Evolutionary conservation across 2,113 vertebrate genomes (phyloP).

Genomic region (Ophiodon elongatus): DNA sequence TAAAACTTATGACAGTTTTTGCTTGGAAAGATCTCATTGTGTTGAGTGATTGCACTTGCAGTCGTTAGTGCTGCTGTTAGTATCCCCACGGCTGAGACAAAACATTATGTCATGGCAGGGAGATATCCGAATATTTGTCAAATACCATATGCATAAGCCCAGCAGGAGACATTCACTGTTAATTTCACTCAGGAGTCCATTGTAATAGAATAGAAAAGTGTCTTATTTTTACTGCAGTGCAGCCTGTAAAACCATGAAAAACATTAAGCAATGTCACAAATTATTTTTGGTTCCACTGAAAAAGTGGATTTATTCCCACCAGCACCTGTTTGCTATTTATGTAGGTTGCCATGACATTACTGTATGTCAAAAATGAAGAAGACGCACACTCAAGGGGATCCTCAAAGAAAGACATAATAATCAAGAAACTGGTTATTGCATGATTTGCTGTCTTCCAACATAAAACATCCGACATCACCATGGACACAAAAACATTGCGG

Average conservation of each 20-base stretch:
- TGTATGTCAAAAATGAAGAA: background rate
- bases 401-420: conserved; percentile 5
- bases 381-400: background rate
- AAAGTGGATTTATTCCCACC: conserved; percentile 5
- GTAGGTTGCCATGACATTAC: background rate
- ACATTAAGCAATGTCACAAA: background rate
- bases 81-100: conserved; percentile 44
- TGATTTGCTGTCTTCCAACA: conserved; percentile 27
- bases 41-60: conserved; percentile 70
- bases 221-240: background rate
- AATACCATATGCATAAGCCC: background rate
- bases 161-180: background rate
- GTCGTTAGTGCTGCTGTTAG: conserved; percentile 55
- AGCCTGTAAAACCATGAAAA: background rate
- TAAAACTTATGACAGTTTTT: conserved; percentile 74
- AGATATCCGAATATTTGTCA: conserved; percentile 31
- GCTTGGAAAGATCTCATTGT: conserved; percentile 59
- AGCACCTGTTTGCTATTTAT: conserved; percentile 14
- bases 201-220: conserved; percentile 6
- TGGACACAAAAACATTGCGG: conserved; percentile 37
- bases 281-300: background rate
- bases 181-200: conserved; percentile 10
- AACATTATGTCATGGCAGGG: conserved; percentile 43
- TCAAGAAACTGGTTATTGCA: conserved; percentile 20
- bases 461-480: conserved; percentile 36